Base-by-base conservation (phyloP, 2,113 vertebrate species). In the Prunella himalayana region DNA sequence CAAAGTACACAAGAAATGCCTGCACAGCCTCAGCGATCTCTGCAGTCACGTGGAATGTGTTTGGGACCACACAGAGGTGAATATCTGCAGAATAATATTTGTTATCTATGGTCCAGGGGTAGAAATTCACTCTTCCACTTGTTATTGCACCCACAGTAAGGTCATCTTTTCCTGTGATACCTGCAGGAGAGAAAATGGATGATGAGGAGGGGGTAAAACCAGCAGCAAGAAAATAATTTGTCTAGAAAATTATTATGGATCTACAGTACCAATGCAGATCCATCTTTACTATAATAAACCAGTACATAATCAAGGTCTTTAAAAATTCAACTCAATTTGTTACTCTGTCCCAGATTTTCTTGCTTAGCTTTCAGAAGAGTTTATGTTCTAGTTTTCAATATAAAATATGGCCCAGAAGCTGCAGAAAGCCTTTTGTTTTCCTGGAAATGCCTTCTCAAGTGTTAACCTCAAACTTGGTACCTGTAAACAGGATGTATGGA, bases 91-190 rank as follows among this genome's bases (percentile, higher is more conserved):
- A 99, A 22, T 99, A 99, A 21, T 99, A 99, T 85, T 99, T 99
- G 96, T 99, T 99, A 95, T 99, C 99, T 96, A 99, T 99, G 28
- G 98, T 99, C 99, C 99, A 99, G 51, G 99, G 99, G 92, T 99
- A 99, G 96, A 98, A 99, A 66, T 91, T 95, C 79, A 99, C 99
- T 10, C 96, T 82, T 25, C 98, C 98, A 10, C 92, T 96, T 27
- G 93, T 92, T 57, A 98, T 92, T 9, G 93, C 95, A 72, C 98
- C 98, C 80, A 98, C 97, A 10, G 98, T 97, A 39, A 99, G 96
- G 81, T 98, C 98, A 54, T 98, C 98, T 59, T 86, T 93, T 57
- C 97, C 98, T 73, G 99, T 98, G 95, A 99, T 99, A 94, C 99
- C 99, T 99, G 92, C 5, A 82, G 50, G 75, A 94, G 94, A 95